Evolutionary conservation across 1,140 invertebrate species (phyloP), one percentile per base, ranked within the genome.

Genomic region (Procambarus clarkii): DNA sequence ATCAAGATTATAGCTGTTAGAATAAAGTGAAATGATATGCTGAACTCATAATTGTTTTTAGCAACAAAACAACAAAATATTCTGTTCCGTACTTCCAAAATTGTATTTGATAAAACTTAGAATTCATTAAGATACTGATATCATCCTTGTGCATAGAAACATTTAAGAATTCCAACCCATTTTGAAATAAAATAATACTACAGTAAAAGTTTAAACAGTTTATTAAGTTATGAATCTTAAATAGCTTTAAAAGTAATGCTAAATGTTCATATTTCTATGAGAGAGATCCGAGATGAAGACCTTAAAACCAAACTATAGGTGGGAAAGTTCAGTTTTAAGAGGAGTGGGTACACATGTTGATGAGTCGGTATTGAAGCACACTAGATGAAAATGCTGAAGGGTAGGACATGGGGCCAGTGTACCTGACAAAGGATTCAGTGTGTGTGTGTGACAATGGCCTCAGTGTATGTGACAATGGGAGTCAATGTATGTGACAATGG

Each of bases 131-230:
- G 5, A 74, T 34, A 74, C 69, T 74, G 24, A 74, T 74, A 34
- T 34, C 69, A 74, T n/a, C 24, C 8, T 74, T 69, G 21, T 34
- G 11, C n/a, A 58, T 34, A 81, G 79, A 81, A 46, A 48, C 45
- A 81, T 24, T 8, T 81, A 58, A n/a, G 50, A 45, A 21, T 18
- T 9, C n/a, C 79, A 81, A 34, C 50, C 54, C n/a, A 54, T 58
- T 58, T 48, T 81, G 79, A 81, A 81, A 81, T n/a, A 54, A 50
- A 81, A 81, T 80, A 80, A 80, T 24, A 54, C 21, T 34, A 24
- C 4, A 81, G 54, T 54, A 81, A 11, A 34, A n/a, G 48, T 54
- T 81, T 34, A n/a, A 81, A 64, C 4, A 1, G 4, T 64, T 64
- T 64, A 54, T 13, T 54, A 9, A 54, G 13, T 9, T 54, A 54